Percentiles rank a stretch among this genome's conserved stretches.
These are phyloP conservation scores for Leptinotarsa defecta DNA, from an alignment of 1,140 invertebrate genomes.

Conservation along the genomic window DNA sequence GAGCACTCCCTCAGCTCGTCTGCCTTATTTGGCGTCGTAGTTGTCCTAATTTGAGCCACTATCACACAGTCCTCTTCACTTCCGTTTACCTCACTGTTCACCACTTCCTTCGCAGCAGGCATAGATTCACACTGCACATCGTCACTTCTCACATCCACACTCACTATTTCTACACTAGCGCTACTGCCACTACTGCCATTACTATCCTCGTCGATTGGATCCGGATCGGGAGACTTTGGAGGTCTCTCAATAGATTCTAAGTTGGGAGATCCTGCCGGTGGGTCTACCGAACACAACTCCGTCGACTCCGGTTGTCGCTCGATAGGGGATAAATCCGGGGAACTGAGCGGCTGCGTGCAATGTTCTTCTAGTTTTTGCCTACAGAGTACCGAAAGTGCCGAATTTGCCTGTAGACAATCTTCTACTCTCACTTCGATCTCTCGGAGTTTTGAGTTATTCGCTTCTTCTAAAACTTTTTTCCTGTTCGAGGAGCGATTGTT, in stretches of 20 bases:
- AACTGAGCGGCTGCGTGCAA: neutral
- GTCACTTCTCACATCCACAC: conserved; percentile 26
- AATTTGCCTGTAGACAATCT: conserved; percentile 30
- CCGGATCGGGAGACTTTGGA: conserved; percentile 4
- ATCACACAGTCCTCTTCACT: conserved; percentile 62
- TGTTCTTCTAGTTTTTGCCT: conserved; percentile 14
- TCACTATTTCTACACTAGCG: conserved; percentile 30
- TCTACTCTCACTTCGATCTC: conserved; percentile 47
- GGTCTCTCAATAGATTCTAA: neutral
- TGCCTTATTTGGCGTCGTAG: conserved; percentile 27
- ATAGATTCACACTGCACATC: conserved; percentile 33
- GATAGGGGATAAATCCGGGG: neutral
- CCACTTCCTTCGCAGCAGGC: conserved; percentile 47
- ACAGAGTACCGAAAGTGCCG: conserved; percentile 20
- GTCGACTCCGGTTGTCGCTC: conserved; percentile 11
- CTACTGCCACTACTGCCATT: conserved; percentile 25
- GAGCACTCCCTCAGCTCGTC: conserved; percentile 41
- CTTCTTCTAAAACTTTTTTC: conserved; percentile 56
- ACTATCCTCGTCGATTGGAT: conserved; percentile 30
- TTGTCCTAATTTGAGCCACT: conserved; percentile 49
- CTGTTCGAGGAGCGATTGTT: conserved; percentile 43
- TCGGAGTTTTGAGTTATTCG: conserved; percentile 55
- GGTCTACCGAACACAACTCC: neutral
- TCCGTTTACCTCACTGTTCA: conserved; percentile 60
- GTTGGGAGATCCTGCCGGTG: neutral